A percentile compares a stretch with the other conserved stretches of the same genome.
Evolutionary conservation across 2,888 invertebrate genomes (phyloP).

Genomic region (Meandrusa payeni): DNA sequence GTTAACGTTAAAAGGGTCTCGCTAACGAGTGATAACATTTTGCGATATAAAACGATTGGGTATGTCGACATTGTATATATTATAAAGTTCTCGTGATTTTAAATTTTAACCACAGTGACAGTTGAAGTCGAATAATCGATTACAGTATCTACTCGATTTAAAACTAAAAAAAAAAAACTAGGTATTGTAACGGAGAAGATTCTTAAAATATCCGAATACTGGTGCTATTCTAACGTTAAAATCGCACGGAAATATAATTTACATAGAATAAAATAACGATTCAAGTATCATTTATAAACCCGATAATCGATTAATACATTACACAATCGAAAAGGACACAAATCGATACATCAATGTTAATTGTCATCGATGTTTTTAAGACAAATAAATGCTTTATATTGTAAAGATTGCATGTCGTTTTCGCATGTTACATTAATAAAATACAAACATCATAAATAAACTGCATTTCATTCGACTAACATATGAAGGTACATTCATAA

Average conservation of each 20-base stretch:
- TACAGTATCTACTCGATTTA: conserved; percentile 61
- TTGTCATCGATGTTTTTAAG: conserved; percentile 36
- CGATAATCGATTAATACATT: conserved; percentile 49
- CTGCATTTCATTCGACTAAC: conserved; percentile 55
- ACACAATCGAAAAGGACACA: conserved; percentile 55
- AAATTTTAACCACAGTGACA: conserved; percentile 30
- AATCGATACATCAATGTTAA: conserved; percentile 38
- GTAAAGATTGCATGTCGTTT: conserved; percentile 53
- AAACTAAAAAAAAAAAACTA: conserved; percentile 62
- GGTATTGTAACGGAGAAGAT: conserved; percentile 62
- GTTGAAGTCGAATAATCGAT: conserved; percentile 31
- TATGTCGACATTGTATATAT: conserved; percentile 5
- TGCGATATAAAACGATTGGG: neutral
- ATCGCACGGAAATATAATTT: conserved; percentile 56
- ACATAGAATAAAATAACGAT: conserved; percentile 54
- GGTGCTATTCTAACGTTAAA: conserved; percentile 63
- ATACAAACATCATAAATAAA: conserved; percentile 63
- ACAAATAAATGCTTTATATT: conserved; percentile 53
- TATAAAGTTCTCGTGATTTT: conserved; percentile 2
- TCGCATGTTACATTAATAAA: conserved; percentile 49
- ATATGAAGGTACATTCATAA: conserved; percentile 64
- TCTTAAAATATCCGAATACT: conserved; percentile 71
- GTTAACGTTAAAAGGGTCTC: conserved; percentile 1
- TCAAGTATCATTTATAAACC: conserved; percentile 46
- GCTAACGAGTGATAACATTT: neutral